Percentiles rank a stretch among this genome's conserved stretches.
These are phyloP conservation scores for Marmota monax DNA, from an alignment of 2,113 vertebrate species.

Conservation along the genomic window DNA sequence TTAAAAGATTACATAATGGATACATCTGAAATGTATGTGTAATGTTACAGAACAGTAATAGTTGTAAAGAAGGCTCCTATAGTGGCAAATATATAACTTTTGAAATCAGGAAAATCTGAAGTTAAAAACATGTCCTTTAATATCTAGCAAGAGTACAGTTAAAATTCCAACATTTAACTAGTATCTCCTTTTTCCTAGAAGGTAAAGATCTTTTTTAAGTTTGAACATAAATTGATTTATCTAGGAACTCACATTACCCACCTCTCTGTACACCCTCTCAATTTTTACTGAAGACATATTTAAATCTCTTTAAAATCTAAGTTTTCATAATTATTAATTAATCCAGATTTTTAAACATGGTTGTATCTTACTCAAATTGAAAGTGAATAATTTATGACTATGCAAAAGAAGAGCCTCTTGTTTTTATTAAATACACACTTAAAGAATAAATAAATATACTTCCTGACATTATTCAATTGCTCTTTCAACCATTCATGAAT, in stretches of 20 bases:
- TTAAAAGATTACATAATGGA: conserved; percentile 8
- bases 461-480: background rate
- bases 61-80: background rate
- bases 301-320: conserved; percentile 10
- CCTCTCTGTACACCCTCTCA: background rate
- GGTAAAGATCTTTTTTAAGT: background rate
- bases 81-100: background rate
- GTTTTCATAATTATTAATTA: conserved; percentile 10
- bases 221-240: background rate
- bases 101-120: background rate
- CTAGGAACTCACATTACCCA: background rate
- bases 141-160: background rate
- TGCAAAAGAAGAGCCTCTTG: background rate
- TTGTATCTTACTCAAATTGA: background rate
- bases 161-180: conserved; percentile 20
- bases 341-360: background rate
- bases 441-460: background rate
- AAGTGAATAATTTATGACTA: conserved; percentile 2
- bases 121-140: background rate
- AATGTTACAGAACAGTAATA: background rate
- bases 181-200: background rate
- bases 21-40: background rate
- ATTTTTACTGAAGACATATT: background rate
- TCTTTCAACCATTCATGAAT: conserved; percentile 18
- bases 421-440: background rate